Evolutionary conservation across 2,797 vertebrate species (phyloP).

Genomic region (Pseudochaenichthys georgianus): DNA sequence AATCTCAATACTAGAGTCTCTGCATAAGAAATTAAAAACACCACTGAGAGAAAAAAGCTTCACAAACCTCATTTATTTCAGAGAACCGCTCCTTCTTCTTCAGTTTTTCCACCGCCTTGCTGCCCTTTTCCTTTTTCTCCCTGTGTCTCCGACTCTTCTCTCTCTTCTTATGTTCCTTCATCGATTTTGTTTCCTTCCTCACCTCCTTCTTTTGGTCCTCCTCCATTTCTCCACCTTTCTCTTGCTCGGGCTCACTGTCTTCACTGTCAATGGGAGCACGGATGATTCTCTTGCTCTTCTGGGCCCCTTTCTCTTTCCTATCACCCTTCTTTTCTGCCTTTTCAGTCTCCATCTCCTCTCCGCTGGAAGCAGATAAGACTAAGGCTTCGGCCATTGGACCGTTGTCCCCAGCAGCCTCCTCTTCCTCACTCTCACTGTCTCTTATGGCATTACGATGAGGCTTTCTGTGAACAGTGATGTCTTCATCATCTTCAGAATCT

Average conservation of each 20-base stretch:
- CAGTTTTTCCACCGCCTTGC: slow-evolving; percentile 79
- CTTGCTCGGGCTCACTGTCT: slow-evolving; percentile 78
- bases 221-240: slow-evolving; percentile 48
- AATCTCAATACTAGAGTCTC: background rate
- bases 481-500: slow-evolving; percentile 93
- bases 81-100: slow-evolving; percentile 76
- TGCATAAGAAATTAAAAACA: background rate
- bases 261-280: slow-evolving; percentile 80
- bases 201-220: slow-evolving; percentile 43
- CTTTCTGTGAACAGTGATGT: slow-evolving; percentile 86
- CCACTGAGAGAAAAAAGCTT: background rate
- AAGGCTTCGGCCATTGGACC: slow-evolving; percentile 69
- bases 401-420: slow-evolving; percentile 68
- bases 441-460: slow-evolving; percentile 84
- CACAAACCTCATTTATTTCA: slow-evolving; percentile 69
- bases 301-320: slow-evolving; percentile 26
- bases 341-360: slow-evolving; percentile 62
- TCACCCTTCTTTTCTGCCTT: slow-evolving; percentile 24
- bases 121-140: slow-evolving; percentile 83
- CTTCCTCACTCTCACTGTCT: slow-evolving; percentile 94
- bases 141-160: slow-evolving; percentile 78
- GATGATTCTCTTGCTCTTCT: slow-evolving; percentile 72
- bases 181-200: slow-evolving; percentile 39
- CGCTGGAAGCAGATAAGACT: slow-evolving; percentile 78
- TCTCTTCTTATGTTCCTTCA: slow-evolving; percentile 66